Evolutionary conservation across 2,888 invertebrate species (phyloP), one percentile per base, ranked within the genome.

Genomic region (Cerastis rubricosa): DNA sequence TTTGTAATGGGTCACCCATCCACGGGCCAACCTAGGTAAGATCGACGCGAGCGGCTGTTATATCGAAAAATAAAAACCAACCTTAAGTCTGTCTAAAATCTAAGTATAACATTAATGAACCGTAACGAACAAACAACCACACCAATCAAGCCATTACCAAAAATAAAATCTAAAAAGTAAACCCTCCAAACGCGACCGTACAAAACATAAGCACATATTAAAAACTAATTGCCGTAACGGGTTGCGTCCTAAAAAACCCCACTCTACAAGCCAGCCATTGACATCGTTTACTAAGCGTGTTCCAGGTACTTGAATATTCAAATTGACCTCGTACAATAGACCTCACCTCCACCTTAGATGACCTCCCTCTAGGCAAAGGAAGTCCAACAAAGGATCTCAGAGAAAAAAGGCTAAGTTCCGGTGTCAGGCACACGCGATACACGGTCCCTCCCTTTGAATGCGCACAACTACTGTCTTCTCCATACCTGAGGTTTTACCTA

Each of bases 231-330:
- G 85, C 83, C 74, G 74, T 77, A 74, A 81, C 76, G 73, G 78
- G 59, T 79, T 78, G 75, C 79, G 77, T 75, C 69, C 77, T 71
- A 78, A 87, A 87, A 76, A 89, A 89, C 59, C 51, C 87, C 86
- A 83, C 76, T 83, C 80, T 89, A 85, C 81, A 83, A 71, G 74
- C 70, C 76, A 83, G 73, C 87, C 88, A 94, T 94, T 92, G 92
- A 92, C 93, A 90, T 92, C 92, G 91, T 92, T 92, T 92, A 91
- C 91, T 86, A 90, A 91, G 89, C 92, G 91, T 92, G 91, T 91
- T 80, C 92, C 91, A 92, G n/a, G 43, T 92, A 93, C 94, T 95
- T 94, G 93, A 94, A 94, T 95, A 95, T 95, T 95, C 93, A 95
- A 95, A 95, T 95, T 92, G 92, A 91, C 90, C 88, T 88, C 80